A percentile compares a stretch with the other conserved stretches of the same genome.
Conservation (phyloP, 2,888 invertebrate species). For the Taenaris catops region DNA sequence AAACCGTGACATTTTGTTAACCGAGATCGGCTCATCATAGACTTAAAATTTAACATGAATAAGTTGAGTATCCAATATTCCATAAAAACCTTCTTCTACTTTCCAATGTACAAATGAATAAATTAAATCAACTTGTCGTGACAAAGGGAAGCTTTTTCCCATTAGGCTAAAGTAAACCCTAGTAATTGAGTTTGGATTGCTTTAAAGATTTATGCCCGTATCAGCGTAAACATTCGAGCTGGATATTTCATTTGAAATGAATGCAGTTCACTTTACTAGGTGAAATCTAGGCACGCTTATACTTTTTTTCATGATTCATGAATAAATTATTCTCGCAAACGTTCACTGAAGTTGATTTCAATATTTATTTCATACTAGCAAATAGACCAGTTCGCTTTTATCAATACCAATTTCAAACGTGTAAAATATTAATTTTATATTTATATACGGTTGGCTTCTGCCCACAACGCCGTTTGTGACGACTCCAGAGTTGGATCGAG, state of each 20-base stretch:
- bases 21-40: too few species aligned
- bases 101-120: conserved; percentile 40
- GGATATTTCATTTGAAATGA: conserved; percentile 47
- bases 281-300: not conserved
- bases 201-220: conserved; percentile 66
- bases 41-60: too few species aligned
- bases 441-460: too few species aligned
- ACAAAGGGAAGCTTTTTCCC: conserved; percentile 62
- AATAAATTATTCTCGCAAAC: conserved; percentile 2
- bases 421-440: too few species aligned
- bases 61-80: conserved; percentile 5
- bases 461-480: too few species aligned
- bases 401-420: too few species aligned
- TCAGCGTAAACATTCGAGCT: conserved; percentile 42
- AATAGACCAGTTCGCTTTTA: too few species aligned
- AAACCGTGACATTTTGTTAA: too few species aligned
- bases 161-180: conserved; percentile 65
- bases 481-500: not conserved
- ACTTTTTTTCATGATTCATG: not conserved
- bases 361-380: too few species aligned
- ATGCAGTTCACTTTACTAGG: conserved; percentile 9
- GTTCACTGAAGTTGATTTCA: too few species aligned
- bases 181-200: conserved; percentile 74
- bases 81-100: conserved; percentile 14
- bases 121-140: conserved; percentile 51